phyloP scores from a whole-genome alignment of 2,113 vertebrate species.

The Campylorhamphus procurvoides region DNA sequence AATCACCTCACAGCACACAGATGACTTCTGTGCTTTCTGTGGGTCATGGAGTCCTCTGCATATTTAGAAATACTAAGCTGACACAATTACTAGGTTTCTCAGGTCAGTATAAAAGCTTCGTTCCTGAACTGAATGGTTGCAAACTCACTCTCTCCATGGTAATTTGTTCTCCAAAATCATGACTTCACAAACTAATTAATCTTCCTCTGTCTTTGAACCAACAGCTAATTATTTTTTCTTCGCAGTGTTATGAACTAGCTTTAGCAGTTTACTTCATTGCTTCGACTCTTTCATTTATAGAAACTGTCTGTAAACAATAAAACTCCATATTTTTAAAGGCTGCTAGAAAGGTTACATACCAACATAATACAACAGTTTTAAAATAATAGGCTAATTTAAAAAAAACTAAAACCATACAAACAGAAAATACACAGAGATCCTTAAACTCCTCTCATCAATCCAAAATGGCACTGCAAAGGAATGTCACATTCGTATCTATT shows the following conservation, averaged over 20 bases:
- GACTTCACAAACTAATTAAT: constrained; percentile 36
- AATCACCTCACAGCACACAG: neutral
- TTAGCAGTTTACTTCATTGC: neutral
- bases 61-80: neutral
- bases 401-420: neutral
- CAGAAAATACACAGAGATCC: neutral
- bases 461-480: neutral
- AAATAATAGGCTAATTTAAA: neutral
- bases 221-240: constrained; percentile 19
- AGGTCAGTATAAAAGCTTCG: neutral
- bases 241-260: neutral
- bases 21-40: neutral
- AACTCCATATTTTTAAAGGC: neutral
- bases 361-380: neutral
- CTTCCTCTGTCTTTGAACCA: neutral
- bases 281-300: neutral
- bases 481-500: neutral
- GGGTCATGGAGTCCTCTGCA: neutral
- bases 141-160: neutral
- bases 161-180: constrained; percentile 37
- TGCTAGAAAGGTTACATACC: neutral
- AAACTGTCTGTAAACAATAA: neutral
- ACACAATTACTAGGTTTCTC: neutral
- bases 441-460: neutral
- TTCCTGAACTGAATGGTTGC: neutral